Evolutionary conservation across 2,797 vertebrate genomes (phyloP).

Genomic region (Girardinus metallicus): DNA sequence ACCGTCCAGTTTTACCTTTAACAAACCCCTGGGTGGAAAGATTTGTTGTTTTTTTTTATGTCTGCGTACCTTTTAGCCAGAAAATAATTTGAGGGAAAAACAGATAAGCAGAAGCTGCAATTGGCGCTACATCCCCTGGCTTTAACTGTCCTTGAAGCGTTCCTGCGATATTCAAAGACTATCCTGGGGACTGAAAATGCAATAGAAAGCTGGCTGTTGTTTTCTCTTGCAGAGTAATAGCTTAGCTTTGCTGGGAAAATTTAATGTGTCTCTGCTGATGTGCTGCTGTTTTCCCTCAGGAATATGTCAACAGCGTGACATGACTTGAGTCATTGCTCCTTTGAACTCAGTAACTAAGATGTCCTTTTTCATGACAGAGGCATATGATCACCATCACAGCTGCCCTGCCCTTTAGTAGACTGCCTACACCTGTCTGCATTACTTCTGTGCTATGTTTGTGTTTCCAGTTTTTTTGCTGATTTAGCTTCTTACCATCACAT

Average conservation of each 20-base stretch:
- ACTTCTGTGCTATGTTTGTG: background rate
- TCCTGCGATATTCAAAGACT: constrained; percentile 42
- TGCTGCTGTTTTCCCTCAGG: constrained; percentile 43
- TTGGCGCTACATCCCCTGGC: constrained; percentile 31
- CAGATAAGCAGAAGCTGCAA: constrained; percentile 30
- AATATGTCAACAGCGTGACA: constrained; percentile 45
- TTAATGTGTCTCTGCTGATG: constrained; percentile 39
- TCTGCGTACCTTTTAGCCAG: constrained; percentile 29
- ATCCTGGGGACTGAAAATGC: constrained; percentile 45
- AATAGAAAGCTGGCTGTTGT: constrained; percentile 59
- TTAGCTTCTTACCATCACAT: background rate
- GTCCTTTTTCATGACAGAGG: constrained; percentile 24
- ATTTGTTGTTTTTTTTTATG: background rate
- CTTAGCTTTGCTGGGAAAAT: constrained; percentile 42
- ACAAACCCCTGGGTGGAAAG: constrained; percentile 29
- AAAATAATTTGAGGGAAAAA: constrained; percentile 29
- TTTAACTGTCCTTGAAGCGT: constrained; percentile 62
- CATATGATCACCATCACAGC: constrained; percentile 22
- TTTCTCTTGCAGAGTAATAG: constrained; percentile 54
- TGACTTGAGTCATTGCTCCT: constrained; percentile 31
- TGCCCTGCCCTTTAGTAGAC: constrained; percentile 19
- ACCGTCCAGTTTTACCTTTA: constrained; percentile 15
- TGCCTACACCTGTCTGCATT: background rate
- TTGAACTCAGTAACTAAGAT: constrained; percentile 44
- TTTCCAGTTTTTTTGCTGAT: background rate